phyloP scores from a whole-genome alignment of 2,888 invertebrate species.

The Aplocera efformata region DNA sequence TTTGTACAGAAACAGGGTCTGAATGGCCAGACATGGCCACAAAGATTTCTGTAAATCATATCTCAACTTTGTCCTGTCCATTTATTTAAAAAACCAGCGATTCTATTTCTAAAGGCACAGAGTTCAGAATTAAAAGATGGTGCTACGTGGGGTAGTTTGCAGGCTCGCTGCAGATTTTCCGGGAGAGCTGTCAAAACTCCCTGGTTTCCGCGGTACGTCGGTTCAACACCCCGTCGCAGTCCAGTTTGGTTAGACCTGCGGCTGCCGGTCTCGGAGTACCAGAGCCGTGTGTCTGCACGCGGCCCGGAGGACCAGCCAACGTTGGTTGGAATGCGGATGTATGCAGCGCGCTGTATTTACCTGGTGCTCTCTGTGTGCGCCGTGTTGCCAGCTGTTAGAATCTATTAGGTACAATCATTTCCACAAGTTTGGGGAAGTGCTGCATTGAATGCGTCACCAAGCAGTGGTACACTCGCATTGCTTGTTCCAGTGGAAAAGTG shows the following conservation, averaged over 20 bases:
- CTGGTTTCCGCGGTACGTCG: conserved; percentile 58
- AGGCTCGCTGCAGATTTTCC: conserved; percentile 65
- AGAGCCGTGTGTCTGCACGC: conserved; percentile 22
- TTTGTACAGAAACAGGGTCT: conserved; percentile 8
- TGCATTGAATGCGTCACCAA: no score
- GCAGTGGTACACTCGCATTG: no score
- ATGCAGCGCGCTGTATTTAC: conserved; percentile 34
- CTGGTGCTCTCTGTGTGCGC: conserved; percentile 49
- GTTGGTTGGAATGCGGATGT: conserved; percentile 29
- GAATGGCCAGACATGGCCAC: conserved; percentile 20
- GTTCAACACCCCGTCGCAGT: conserved; percentile 46
- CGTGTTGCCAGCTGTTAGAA: conserved; percentile 5
- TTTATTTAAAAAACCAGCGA: background rate
- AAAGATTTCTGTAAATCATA: conserved; percentile 19
- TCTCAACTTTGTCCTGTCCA: conserved; percentile 7
- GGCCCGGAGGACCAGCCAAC: conserved; percentile 39
- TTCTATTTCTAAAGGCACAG: conserved; percentile 27
- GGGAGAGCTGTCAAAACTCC: conserved; percentile 64
- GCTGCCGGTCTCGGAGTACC: conserved; percentile 24
- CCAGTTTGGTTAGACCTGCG: conserved; percentile 50
- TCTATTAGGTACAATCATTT: no score
- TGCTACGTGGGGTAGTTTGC: conserved; percentile 27
- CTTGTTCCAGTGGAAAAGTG: no score
- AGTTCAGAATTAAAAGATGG: conserved; percentile 34
- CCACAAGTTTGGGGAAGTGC: no score